Evolutionary conservation across 2,797 vertebrate genomes (phyloP).

Genomic region (Sebastiscus albofasciatus): DNA sequence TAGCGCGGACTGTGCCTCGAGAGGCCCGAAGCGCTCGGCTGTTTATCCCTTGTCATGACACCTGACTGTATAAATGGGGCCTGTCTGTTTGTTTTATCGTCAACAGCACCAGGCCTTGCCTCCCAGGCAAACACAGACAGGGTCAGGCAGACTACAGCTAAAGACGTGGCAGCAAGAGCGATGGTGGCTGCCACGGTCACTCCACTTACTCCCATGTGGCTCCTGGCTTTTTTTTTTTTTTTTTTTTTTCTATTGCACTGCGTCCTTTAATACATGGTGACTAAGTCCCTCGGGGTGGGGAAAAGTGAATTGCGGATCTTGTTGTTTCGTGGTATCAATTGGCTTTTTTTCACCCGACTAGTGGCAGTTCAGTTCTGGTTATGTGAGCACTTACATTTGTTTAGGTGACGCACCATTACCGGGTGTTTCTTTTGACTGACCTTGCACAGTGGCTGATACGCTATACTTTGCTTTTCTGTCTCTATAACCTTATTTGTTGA

Average conservation of each 20-base stretch:
- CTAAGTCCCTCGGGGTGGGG: conserved; percentile 49
- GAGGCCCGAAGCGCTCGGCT: conserved; percentile 56
- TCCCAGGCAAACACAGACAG: conserved; percentile 69
- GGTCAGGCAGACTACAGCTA: conserved; percentile 73
- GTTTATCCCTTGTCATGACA: conserved; percentile 81
- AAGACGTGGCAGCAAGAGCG: conserved; percentile 76
- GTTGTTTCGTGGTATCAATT: conserved; percentile 60
- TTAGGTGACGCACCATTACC: conserved; percentile 43
- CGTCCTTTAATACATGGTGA: conserved; percentile 62
- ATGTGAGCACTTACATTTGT: conserved; percentile 59
- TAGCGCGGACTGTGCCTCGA: conserved; percentile 48
- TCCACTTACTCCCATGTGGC: conserved; percentile 77
- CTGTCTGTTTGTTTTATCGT: conserved; percentile 81
- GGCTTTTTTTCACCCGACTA: conserved; percentile 5
- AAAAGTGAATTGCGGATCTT: conserved; percentile 65
- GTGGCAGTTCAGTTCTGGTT: conserved; percentile 42
- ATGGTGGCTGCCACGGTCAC: conserved; percentile 75
- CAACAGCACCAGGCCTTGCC: conserved; percentile 61
- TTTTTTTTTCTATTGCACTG: conserved; percentile 20
- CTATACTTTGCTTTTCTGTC: background rate
- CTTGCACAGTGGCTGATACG: conserved; percentile 7
- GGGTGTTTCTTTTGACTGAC: conserved; percentile 16
- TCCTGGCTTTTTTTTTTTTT: conserved; percentile 56
- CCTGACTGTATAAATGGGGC: conserved; percentile 80
- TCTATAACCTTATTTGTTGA: background rate